Evolutionary conservation across 1,140 invertebrate genomes (phyloP), one percentile per base, ranked within the genome.

Genomic region (Potamilus streckersoni): DNA sequence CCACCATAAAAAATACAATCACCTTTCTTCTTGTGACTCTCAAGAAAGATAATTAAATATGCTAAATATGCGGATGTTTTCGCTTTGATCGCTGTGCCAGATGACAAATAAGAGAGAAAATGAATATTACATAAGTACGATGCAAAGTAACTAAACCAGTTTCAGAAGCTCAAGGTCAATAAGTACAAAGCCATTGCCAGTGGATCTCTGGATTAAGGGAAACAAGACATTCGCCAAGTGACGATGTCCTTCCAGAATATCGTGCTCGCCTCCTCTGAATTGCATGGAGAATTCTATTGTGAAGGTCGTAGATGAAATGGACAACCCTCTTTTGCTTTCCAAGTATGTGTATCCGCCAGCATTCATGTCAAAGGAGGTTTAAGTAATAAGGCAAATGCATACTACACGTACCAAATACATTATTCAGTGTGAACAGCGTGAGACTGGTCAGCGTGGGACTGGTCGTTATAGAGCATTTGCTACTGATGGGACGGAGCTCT

Each of bases 401-500:
- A 97, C 97, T 1, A 95, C 94, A 55, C 97, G 98, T 91, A 13
- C 23, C 16, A 58, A 58, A 68, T 20, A 31, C 27, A 31, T 31
- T 31, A 31, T 31, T 31, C 27, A 31, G 27, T 31, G 27, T 31
- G 27, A 31, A 31, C 27, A 31, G 27, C 71, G 95, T 95, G 56
- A 98, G 98, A 15, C 91, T 98, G 75, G 94, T 99, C 72, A 96
- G 27, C 71, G 95, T 95, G 56, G 97, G 98, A 15, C 91, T 98
- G 75, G 94, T 99, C 72, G 96, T 93, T 49, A 97, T 96, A 0
- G 82, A 83, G 16, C 92, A 93, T 49, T 98, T 89, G 98, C 97
- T 0, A 90, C 95, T 55, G 98, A 99, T 86, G 27, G 73, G 20
- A 16, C 96, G 96, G 0, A 92, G 86, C 69, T 94, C 94, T 15